Evolutionary conservation across 2,888 invertebrate species (phyloP), one percentile per base, ranked within the genome.

Genomic region (Phrixothrix hirtus): DNA sequence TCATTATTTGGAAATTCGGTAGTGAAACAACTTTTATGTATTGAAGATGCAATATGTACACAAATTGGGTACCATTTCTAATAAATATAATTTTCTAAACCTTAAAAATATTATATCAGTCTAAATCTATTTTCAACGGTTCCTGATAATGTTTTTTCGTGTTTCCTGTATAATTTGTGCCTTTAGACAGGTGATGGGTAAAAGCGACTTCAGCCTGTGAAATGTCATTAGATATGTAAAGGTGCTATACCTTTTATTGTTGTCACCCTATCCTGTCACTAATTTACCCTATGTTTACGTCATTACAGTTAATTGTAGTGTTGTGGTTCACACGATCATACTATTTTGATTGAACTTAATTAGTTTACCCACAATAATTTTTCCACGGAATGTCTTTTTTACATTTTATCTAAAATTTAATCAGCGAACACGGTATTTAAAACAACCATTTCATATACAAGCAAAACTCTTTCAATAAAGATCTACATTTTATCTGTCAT

Each of bases 161-260:
- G 31, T 31, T 46, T 46, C 46, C 46, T 46, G 46, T 46, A 38
- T 32, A 46, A 46, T 46, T 46, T 36, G 29, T 16, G 17, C 36
- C 6, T 17, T 14, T 29, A 6, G 46, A 31, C 46, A 46, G 46
- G 46, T 46, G 46, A 46, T 44, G 36, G 14, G 15, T 26, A 31
- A 29, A 9, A 25, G 31, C 14, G 29, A 17, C 30, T 31, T 31
- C 10, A 16, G 14, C 17, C 5, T 44, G 35, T 44, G 35, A 44
- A 44, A 46, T 38, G 46, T 37, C 46, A 46, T 46, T 46, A 46
- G 37, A 38, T 38, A 12, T 31, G 21, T 25, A 46, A 46, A 46
- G 46, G 46, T 46, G 38, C 32, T 3, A 46, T 31, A 37, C 21
- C 16, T 25, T 11, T 34, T 34, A 39, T 39, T 39, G 26, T 43